Evolutionary conservation across 92 coral and sea anemone species (phyloP).

Genomic region (Umimayanthus kanabou): DNA sequence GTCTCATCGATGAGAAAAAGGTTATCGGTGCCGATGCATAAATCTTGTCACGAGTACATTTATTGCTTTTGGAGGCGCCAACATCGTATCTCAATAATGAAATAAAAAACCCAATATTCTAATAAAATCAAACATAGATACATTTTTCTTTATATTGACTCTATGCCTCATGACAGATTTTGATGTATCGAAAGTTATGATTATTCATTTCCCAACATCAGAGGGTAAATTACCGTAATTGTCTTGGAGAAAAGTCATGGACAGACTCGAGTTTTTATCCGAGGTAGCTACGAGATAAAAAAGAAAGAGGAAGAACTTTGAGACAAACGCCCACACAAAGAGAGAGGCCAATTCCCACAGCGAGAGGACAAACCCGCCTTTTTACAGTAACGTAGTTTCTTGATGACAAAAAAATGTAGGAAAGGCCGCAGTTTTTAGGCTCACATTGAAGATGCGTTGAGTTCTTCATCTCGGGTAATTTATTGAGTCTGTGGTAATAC

Average conservation of each 20-base stretch:
- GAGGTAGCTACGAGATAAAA: not conserved
- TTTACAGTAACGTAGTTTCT: not conserved
- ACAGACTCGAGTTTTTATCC: not conserved
- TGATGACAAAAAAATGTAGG: not conserved
- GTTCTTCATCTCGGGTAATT: not conserved
- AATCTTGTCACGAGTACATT: constrained; percentile 5
- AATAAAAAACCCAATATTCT: constrained; percentile 34
- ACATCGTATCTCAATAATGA: constrained; percentile 25
- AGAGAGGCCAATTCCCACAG: not conserved
- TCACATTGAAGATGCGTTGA: not conserved
- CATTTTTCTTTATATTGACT: constrained; percentile 33
- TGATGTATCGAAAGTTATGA: constrained; percentile 1
- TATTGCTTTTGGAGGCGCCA: constrained; percentile 4
- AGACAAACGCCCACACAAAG: not conserved
- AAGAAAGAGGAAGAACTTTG: not conserved
- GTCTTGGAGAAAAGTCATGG: not conserved
- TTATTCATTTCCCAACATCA: not conserved
- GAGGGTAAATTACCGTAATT: not conserved
- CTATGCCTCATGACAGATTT: constrained; percentile 24
- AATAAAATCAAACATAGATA: constrained; percentile 32
- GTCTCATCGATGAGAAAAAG: not conserved
- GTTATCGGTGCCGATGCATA: not conserved
- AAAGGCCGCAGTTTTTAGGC: not conserved
- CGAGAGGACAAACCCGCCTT: not conserved
- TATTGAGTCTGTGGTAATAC: not conserved